A percentile compares a stretch with the other conserved stretches of the same genome.
Evolutionary conservation across 2,113 vertebrate species (phyloP).

Genomic region (Numenius arquata): DNA sequence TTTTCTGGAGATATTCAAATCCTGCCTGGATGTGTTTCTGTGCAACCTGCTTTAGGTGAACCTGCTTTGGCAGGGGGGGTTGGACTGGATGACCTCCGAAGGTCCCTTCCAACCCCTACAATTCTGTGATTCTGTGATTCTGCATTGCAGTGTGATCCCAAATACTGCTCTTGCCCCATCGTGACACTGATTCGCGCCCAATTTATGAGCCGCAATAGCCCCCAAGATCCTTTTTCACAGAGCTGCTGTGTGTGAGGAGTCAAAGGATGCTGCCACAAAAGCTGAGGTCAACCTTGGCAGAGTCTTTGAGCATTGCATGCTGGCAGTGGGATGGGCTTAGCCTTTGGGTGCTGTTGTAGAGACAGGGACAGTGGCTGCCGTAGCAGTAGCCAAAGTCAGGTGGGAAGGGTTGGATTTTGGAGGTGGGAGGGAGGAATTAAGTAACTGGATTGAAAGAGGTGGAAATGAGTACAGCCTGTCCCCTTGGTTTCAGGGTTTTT

Average conservation of each 20-base stretch:
- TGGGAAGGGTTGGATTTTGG: not conserved
- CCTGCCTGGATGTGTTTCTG: too few relatives aligned
- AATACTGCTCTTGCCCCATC: not conserved
- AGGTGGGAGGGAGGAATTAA: not conserved
- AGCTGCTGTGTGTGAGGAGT: not conserved
- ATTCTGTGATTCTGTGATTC: too few relatives aligned
- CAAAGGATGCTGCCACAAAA: not conserved
- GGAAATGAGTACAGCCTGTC: not conserved
- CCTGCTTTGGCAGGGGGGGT: too few relatives aligned
- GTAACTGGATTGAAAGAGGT: not conserved
- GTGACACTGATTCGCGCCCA: not conserved
- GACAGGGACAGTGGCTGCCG: not conserved
- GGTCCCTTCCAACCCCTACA: too few relatives aligned
- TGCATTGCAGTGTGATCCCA: not conserved
- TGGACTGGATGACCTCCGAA: too few relatives aligned
- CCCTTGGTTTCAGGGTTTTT: not conserved
- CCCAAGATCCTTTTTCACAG: not conserved
- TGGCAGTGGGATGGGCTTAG: not conserved
- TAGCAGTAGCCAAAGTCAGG: not conserved
- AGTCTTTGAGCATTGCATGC: rapidly evolving
- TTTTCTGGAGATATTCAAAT: too few relatives aligned
- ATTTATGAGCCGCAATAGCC: not conserved
- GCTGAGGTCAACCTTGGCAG: not conserved
- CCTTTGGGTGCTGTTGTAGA: not conserved
- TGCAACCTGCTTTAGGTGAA: too few relatives aligned